Evolutionary conservation across 2,113 vertebrate genomes (phyloP).

Genomic region (Aspidoscelis tigris): DNA sequence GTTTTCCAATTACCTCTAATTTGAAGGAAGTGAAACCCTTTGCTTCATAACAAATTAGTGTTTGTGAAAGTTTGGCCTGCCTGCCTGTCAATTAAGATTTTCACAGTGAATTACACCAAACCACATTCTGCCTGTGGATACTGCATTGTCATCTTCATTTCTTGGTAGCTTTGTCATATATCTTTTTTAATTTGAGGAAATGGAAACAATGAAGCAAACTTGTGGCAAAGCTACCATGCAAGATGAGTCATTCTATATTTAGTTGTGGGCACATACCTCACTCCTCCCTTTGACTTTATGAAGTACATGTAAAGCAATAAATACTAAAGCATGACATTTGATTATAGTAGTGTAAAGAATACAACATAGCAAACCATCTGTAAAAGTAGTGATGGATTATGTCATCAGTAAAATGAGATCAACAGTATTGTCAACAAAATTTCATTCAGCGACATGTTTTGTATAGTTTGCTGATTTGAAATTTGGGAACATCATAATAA

Average conservation of each 20-base stretch:
- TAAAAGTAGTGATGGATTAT: not conserved
- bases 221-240: not conserved
- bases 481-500: not conserved
- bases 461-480: not conserved
- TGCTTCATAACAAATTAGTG: slow-evolving; percentile 39
- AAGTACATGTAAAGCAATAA: not conserved
- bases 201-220: not conserved
- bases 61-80: slow-evolving; percentile 38
- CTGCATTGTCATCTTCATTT: slow-evolving; percentile 15
- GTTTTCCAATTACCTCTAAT: slow-evolving; percentile 47
- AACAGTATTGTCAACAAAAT: not conserved
- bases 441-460: not conserved
- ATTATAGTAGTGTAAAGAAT: not conserved
- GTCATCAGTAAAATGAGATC: too few species aligned
- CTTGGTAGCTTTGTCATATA: not conserved
- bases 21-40: slow-evolving; percentile 11
- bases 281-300: not conserved
- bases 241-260: not conserved
- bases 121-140: not conserved
- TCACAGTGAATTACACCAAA: slow-evolving; percentile 15
- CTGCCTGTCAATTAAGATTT: slow-evolving; percentile 44
- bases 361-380: not conserved
- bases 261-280: not conserved
- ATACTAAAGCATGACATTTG: not conserved
- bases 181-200: not conserved